Base-by-base conservation (phyloP, 2,113 vertebrate genomes). In the Podilymbus podiceps region DNA sequence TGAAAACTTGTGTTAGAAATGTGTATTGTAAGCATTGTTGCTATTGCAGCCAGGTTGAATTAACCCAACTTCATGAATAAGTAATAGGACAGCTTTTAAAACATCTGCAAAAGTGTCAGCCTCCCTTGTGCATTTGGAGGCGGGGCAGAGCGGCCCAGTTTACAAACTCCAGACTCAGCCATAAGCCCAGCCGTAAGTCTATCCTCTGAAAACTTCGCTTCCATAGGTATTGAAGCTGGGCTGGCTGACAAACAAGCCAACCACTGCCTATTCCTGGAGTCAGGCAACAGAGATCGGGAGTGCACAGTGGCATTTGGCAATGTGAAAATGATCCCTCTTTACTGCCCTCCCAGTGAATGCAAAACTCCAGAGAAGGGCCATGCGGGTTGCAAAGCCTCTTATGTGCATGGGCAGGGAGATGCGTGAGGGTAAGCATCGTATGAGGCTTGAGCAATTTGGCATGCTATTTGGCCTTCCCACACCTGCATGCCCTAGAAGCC, bases 51-150 rank as follows among this genome's bases (percentile, higher is more conserved):
- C 60, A 62, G 73, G 75, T 56, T 94, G 85, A 96, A 97, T 91
- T 92, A 97, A 92, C 79, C 58, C 66, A 81, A 21, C 49, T 42
- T 31, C 88, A 95, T 96, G 40, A 97, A 97, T 97, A 95, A 97
- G 89, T 97, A 87, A 97, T 74, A 87, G 40, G 80, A 88, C 92
- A 96, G 81, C 92, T 95, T 96, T 96, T 95, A 95, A 94, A 96
- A 94, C 82, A 95, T 52, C 88, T 89, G 63, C 69, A 76, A 19
- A 96, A 93, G 64, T 76, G 75, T 79, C 60, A 73, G 47, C 31
- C 64, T 94, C 82, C 82, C 93, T 59, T 68, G 64, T 82, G 89
- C 33, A 11, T 81, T 68, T 62, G 46, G 80, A 75, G 69, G 85
- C 3, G 5, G 60, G 55, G 72, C 67, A 93, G 62, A 72, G 25